Base-by-base conservation (phyloP, 2,797 vertebrate genomes). In the Zenarchopterus dispar region DNA sequence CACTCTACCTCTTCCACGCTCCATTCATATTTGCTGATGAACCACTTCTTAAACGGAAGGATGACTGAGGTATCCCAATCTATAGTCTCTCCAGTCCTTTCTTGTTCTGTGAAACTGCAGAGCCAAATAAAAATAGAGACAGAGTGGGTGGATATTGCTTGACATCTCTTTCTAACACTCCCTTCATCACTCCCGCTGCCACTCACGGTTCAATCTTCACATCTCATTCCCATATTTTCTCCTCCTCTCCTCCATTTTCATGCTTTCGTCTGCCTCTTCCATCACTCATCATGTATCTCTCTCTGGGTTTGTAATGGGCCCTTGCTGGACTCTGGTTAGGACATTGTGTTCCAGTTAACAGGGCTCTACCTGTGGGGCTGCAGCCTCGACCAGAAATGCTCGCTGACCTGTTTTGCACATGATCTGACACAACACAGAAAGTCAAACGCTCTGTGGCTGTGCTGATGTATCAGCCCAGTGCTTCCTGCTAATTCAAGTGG, bases 401-500 rank as follows among this genome's bases (percentile, higher is more conserved):
- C 72, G 22, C 71, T 88, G 84, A 88, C 89, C 86, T 71, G 81
- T 57, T 85, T 86, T 56, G 45, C 55, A 71, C 68, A 59, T 19
- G 5, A 67, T 66, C 59, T 63, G 73, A 76, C 75, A 56, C 26
- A 51, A 53, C 54, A 3, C 36, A 39, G 36, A 36, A 56, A 56
- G 36, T 47, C 68, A n/a, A 53, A 64, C 45, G 41, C 60, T 13
- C 43, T 0, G 0, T 0, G 19, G 31, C 5, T 13, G 10, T 23
- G 46, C 16, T 15, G 36, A 66, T 9, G 46, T 3, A 33, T 48
- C 68, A 21, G 21, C 46, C 62, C 21, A 2, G 18, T 16, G 45
- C 19, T n/a, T 55, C 13, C 15, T 50, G 26, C 23, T 8, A 19
- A 21, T 53, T 23, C 19, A 46, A 28, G 44, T 1, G 23, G 50